Conservation (phyloP, 2,888 invertebrate species). For the Heterodera filipjevi region DNA sequence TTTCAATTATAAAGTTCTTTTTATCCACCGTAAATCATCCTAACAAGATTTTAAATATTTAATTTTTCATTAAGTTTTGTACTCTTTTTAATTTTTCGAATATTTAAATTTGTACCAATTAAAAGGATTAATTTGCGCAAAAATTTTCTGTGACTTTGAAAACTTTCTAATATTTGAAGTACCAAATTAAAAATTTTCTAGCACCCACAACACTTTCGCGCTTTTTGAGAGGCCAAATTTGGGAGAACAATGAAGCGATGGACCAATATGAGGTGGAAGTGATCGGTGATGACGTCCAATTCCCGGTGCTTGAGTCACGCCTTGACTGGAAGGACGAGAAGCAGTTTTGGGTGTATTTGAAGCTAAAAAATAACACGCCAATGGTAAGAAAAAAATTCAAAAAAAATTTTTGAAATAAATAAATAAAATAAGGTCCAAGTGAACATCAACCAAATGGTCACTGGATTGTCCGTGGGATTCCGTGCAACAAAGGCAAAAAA, state of each 20-base stretch:
- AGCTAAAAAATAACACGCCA: neutral
- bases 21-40: too few relatives aligned
- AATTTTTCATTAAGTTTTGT: too few relatives aligned
- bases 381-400: neutral
- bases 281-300: neutral
- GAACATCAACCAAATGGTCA: neutral
- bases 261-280: neutral
- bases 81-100: too few relatives aligned
- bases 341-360: neutral
- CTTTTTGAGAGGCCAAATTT: neutral
- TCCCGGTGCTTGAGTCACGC: neutral
- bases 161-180: too few relatives aligned
- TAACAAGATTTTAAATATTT: too few relatives aligned
- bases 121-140: too few relatives aligned
- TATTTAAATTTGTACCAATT: too few relatives aligned
- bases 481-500: neutral
- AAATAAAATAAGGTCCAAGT: neutral
- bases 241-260: slow-evolving; percentile 1
- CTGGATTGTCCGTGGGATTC: neutral
- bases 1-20: too few relatives aligned
- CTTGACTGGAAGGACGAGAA: slow-evolving; percentile 7
- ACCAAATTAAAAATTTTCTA: too few relatives aligned
- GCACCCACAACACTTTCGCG: neutral
- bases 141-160: too few relatives aligned
- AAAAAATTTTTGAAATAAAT: neutral